Evolutionary conservation across 2,888 invertebrate species (phyloP), one percentile per base, ranked within the genome.

Genomic region (Lampropteryx suffumata): DNA sequence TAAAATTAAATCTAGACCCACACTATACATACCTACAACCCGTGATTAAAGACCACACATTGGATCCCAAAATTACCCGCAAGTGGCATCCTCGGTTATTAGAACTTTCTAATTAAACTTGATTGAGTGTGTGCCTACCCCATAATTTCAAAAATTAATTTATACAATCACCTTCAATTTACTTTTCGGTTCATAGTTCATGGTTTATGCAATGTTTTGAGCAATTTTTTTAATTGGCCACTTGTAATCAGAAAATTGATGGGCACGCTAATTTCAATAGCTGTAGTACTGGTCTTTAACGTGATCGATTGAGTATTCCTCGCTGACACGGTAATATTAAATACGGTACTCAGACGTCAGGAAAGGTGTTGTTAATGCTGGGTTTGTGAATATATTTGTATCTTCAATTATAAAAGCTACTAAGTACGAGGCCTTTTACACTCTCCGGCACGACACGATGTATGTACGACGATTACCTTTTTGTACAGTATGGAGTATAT

Each of bases 101-200:
- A 50, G 44, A 62, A 67, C 76, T 79, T 78, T 80, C 78, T 71
- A 76, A 50, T 62, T 62, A 51, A 37, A 57, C 51, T 51, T 77
- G 76, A 78, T 79, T 72, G 68, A 71, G 61, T 68, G 55, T 50
- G 50, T 59, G 65, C 54, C 55, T 57, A 73, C 65, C 59, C 64
- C 61, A 56, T 70, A 69, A 74, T 75, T 71, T 76, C 61, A 56
- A 62, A 71, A 71, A 75, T 73, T 75, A 78, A 80, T 79, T 76
- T 71, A 65, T 55, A 58, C 59, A 57, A 69, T 65, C 61, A 62
- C 62, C 50, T 71, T 69, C 52, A 62, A 67, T 69, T 74, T 69
- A 61, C 68, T 78, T 67, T 67, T 65, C 73, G 59, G 79, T 77
- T 79, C 79, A 78, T 56, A 79, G 79, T 76, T 79, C 76, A 71